phyloP scores from a whole-genome alignment of 2,888 invertebrate genomes.

The Lissocephala sabroskyi region DNA sequence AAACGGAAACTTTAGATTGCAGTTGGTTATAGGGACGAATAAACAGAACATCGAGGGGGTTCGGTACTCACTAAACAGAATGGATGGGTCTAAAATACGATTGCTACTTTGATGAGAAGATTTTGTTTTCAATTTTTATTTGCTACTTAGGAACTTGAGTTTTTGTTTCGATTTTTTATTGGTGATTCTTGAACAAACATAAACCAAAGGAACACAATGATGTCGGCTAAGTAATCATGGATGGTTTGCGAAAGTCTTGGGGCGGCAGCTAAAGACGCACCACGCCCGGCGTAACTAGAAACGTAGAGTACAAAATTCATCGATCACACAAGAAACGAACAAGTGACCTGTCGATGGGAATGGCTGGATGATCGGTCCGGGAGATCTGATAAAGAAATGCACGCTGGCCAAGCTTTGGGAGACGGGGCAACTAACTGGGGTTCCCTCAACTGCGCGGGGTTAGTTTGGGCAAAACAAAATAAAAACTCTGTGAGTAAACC shows the following conservation, averaged over 20 bases:
- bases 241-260: not conserved
- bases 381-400: too few relatives aligned
- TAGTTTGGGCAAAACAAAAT: too few relatives aligned
- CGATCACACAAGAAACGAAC: slow-evolving; percentile 15
- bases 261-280: slow-evolving; percentile 57
- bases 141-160: slow-evolving; percentile 8
- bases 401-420: too few relatives aligned
- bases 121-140: slow-evolving; percentile 15
- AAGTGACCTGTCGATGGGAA: too few relatives aligned
- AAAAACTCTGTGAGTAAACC: too few relatives aligned
- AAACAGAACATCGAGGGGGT: slow-evolving; percentile 24
- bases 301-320: slow-evolving; percentile 51
- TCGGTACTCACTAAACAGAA: slow-evolving; percentile 53
- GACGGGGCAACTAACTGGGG: too few relatives aligned
- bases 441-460: too few relatives aligned
- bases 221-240: slow-evolving; percentile 7
- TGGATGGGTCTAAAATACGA: slow-evolving; percentile 29
- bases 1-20: too few relatives aligned
- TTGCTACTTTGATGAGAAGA: slow-evolving; percentile 19
- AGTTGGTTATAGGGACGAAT: too few relatives aligned
- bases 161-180: slow-evolving; percentile 2
- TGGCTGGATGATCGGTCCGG: too few relatives aligned
- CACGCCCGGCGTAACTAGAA: slow-evolving; percentile 68
- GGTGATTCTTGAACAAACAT: slow-evolving; percentile 11
- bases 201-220: slow-evolving; percentile 20